Percentiles rank a stretch among this genome's conserved stretches.
Evolutionary conservation across 2,797 vertebrate species (phyloP).

Genomic region (Gambusia yucatana): DNA sequence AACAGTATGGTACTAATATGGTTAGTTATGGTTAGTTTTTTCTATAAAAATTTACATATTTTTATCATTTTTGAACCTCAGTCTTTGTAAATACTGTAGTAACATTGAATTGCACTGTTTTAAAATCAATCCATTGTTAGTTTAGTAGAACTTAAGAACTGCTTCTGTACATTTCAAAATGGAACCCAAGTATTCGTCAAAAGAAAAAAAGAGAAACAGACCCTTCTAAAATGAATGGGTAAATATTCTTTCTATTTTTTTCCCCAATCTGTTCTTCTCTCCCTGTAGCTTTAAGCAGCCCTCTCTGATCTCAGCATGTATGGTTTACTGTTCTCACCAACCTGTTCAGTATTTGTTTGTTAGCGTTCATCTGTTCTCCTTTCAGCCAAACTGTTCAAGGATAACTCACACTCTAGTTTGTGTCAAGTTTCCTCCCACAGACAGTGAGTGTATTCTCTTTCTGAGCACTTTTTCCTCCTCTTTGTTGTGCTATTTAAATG

Average conservation of each 20-base stretch:
- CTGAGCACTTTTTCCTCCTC: not conserved
- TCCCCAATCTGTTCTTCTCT: not conserved
- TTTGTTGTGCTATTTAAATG: not conserved
- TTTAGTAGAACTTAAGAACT: not conserved
- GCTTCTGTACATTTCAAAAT: not conserved
- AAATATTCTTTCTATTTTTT: not conserved
- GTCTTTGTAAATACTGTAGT: not conserved
- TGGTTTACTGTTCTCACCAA: constrained; percentile 9
- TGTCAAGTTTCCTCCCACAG: not conserved
- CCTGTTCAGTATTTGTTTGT: constrained; percentile 14
- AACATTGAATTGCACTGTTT: not conserved
- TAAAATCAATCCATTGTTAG: not conserved
- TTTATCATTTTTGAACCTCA: not conserved
- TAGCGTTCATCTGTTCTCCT: constrained; percentile 17
- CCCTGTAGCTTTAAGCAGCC: not conserved
- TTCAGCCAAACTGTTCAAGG: constrained; percentile 12
- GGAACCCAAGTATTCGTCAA: not conserved
- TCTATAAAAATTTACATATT: not conserved
- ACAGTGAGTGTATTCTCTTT: not conserved
- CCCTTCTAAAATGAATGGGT: not conserved
- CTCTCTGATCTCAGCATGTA: not conserved
- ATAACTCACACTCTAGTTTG: not conserved
- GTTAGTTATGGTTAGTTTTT: not conserved
- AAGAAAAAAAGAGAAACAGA: not conserved
- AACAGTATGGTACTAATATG: not conserved